Evolutionary conservation across 2,113 vertebrate genomes (phyloP).

Genomic region (Macquaria ambigua): DNA sequence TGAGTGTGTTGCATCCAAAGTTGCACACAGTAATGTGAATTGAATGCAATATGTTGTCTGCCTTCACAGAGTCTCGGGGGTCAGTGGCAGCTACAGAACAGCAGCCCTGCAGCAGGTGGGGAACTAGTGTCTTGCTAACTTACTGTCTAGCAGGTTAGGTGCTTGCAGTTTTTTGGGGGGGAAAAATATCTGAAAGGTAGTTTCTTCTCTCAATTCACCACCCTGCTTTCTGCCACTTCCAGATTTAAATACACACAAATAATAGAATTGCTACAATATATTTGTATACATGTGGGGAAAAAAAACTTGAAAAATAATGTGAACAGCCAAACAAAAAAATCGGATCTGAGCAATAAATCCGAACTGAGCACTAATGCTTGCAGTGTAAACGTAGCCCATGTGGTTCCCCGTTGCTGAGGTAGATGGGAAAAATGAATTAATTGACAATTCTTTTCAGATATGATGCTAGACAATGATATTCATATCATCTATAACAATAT

Average conservation of each 20-base stretch:
- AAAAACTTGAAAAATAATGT: not conserved
- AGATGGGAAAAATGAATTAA: not conserved
- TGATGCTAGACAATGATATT: not conserved
- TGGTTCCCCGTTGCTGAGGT: not conserved
- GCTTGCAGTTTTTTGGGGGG: not conserved
- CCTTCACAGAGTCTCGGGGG: not conserved
- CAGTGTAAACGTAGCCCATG: too few relatives aligned
- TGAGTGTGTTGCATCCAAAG: not conserved
- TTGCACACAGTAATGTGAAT: not conserved
- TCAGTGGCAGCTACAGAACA: not conserved
- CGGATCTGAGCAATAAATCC: too few relatives aligned
- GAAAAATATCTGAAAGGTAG: not conserved
- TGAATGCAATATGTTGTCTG: not conserved
- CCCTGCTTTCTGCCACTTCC: not conserved
- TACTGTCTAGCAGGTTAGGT: not conserved
- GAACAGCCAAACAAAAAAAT: too few relatives aligned
- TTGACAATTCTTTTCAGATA: not conserved
- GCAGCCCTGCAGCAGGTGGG: not conserved
- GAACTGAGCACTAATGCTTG: too few relatives aligned
- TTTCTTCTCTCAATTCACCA: not conserved
- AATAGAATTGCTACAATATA: not conserved
- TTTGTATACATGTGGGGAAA: not conserved
- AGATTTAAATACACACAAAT: constrained; percentile 1
- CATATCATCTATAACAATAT: not conserved
- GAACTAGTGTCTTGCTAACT: not conserved